These are phyloP conservation scores for Sweltsa coloradensis DNA, from an alignment of 1,140 invertebrate species.

Conservation along the genomic window DNA sequence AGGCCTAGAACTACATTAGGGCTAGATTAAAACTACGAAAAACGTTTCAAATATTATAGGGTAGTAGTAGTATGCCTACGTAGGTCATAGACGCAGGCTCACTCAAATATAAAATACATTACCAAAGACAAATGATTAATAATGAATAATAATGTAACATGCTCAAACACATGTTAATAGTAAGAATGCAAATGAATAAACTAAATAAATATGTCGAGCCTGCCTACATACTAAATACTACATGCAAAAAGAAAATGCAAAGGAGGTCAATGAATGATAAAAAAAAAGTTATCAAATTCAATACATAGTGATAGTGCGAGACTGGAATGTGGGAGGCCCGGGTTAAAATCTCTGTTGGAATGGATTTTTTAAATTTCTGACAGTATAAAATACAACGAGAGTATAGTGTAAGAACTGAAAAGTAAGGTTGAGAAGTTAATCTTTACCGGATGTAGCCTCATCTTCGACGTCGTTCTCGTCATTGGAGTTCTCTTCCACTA, in stretches of 20 bases:
- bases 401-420: constrained; percentile 1
- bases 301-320: neutral
- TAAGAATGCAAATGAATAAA: too few relatives aligned
- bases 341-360: neutral
- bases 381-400: constrained; percentile 4
- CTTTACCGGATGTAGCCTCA: constrained; percentile 68
- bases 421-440: constrained; percentile 1
- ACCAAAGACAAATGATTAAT: too few relatives aligned
- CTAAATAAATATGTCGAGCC: too few relatives aligned
- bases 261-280: neutral
- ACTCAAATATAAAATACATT: too few relatives aligned
- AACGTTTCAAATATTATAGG: too few relatives aligned
- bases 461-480: constrained; percentile 74
- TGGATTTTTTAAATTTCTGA: neutral
- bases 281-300: neutral
- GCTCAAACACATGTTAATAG: too few relatives aligned
- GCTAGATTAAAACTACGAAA: too few relatives aligned
- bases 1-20: too few relatives aligned
- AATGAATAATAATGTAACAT: too few relatives aligned
- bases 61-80: too few relatives aligned
- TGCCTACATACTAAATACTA: too few relatives aligned
- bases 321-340: neutral
- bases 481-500: constrained; percentile 39
- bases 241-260: neutral
- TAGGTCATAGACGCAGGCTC: too few relatives aligned